These are phyloP conservation scores for Hydrolagus colliei DNA, from an alignment of 2,797 vertebrate species.

Conservation along the genomic window DNA sequence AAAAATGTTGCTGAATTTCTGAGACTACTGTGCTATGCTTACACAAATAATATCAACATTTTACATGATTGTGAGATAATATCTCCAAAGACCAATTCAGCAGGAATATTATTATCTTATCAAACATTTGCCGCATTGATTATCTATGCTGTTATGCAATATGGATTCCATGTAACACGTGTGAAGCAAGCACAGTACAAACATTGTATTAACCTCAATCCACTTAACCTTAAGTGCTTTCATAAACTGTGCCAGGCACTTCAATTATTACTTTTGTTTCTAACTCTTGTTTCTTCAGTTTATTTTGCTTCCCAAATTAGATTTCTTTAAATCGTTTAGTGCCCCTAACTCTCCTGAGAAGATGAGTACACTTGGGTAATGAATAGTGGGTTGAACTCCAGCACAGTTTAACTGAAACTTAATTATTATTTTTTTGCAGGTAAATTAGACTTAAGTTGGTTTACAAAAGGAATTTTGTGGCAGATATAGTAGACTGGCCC, in stretches of 20 bases:
- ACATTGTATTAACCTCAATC: neutral
- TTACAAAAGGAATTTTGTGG: conserved; percentile 10
- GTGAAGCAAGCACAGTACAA: neutral
- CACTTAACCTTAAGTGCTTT: neutral
- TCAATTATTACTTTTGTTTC: conserved; percentile 21
- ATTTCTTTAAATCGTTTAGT: neutral
- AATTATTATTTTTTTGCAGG: conserved; percentile 5
- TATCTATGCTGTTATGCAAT: neutral
- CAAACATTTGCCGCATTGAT: neutral
- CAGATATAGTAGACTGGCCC: neutral
- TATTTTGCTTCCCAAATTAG: neutral
- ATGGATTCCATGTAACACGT: neutral
- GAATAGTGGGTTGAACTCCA: neutral
- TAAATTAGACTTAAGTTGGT: conserved; percentile 8
- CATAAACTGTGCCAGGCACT: neutral
- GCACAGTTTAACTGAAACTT: neutral
- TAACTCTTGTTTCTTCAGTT: neutral
- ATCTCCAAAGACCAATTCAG: neutral
- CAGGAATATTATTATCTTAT: neutral
- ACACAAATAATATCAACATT: neutral
- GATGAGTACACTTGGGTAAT: neutral
- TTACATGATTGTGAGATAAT: neutral
- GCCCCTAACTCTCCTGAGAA: neutral
- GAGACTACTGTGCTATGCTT: neutral
- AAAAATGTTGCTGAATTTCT: neutral